Base-by-base conservation (phyloP, 1,140 invertebrate genomes). In the Parapsyche elsis region DNA sequence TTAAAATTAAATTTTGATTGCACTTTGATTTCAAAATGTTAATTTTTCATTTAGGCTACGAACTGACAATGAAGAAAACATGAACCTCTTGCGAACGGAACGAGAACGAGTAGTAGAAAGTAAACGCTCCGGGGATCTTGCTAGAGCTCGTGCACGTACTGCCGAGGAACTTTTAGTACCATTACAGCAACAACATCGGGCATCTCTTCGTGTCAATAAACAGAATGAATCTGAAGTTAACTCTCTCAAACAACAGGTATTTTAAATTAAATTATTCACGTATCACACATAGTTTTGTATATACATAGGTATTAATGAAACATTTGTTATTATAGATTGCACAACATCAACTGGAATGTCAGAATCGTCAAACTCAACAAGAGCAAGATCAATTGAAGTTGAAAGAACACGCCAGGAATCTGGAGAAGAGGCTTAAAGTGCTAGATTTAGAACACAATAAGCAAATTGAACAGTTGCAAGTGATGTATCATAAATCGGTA, bases 361-460 rank as follows among this genome's bases (percentile, higher is more conserved):
- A 81, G 30, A 80, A 81, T 61, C 80, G 73, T 19, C 79, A 82
- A 53, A 38, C 70, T 12, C 83, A 82, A 61, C 88, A 89, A 84
- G 88, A 89, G 84, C 86, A 88, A 23, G 88, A 88, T 82, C 86
- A 88, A 71, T 84, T 84, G 1, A 85, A 85, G 26, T 85, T 89
- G 80, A 88, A 90, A 49, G 93, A 94, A 83, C 90, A 91, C 21
- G 91, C 92, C n/a, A 90, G 91, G 77, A 91, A 91, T 57, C 85
- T 95, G 61, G 93, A 94, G 85, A 89, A 92, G 30, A 89, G 93
- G 16, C 86, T 94, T 9, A 92, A 92, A 83, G 90, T 92, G 12
- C 89, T 95, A 80, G 94, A 95, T 84, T 91, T 92, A 0, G 94
- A 95, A 85, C 94, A 95, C 86, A 91, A 92, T 2, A 93, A 93